Percentiles rank a stretch among this genome's conserved stretches.
Evolutionary conservation across 35 echinoderm and acorn worm genomes (phyloP).

Genomic region (Ophioderma brevispina): DNA sequence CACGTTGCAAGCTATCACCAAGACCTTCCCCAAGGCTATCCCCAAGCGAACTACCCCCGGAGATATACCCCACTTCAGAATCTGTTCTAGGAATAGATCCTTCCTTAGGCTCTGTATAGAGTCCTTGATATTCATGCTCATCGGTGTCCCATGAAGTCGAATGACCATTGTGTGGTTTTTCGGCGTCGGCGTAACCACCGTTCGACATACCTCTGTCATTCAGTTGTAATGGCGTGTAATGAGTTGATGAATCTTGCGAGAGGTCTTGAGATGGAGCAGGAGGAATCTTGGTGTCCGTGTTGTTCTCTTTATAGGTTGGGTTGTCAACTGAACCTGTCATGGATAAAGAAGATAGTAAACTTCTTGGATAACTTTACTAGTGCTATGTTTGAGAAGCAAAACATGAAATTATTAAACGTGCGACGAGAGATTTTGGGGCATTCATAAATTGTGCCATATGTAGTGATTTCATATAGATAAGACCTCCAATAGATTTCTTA

Average conservation of each 20-base stretch:
- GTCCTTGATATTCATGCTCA: slow-evolving; percentile 4
- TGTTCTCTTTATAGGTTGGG: not conserved
- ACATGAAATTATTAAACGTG: no score
- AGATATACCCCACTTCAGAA: not conserved
- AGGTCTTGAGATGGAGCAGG: not conserved
- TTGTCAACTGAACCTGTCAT: not conserved
- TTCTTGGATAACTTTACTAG: no score
- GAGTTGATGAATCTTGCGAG: not conserved
- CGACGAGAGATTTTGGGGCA: no score
- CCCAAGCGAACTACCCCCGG: not conserved
- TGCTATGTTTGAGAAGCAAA: no score
- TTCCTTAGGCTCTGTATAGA: not conserved
- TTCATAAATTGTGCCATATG: no score
- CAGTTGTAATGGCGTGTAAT: not conserved
- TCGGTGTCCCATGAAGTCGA: not conserved
- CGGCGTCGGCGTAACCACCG: not conserved
- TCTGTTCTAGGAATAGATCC: not conserved
- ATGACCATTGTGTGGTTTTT: not conserved
- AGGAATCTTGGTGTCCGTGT: not conserved
- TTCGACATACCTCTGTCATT: not conserved
- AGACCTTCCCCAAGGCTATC: not conserved
- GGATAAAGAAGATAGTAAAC: not conserved
- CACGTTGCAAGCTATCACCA: not conserved
- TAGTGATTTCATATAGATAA: no score
- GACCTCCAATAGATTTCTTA: no score